These are phyloP conservation scores for Ichneumoninae sp. DNA, from an alignment of 2,888 invertebrate species.

Conservation along the genomic window DNA sequence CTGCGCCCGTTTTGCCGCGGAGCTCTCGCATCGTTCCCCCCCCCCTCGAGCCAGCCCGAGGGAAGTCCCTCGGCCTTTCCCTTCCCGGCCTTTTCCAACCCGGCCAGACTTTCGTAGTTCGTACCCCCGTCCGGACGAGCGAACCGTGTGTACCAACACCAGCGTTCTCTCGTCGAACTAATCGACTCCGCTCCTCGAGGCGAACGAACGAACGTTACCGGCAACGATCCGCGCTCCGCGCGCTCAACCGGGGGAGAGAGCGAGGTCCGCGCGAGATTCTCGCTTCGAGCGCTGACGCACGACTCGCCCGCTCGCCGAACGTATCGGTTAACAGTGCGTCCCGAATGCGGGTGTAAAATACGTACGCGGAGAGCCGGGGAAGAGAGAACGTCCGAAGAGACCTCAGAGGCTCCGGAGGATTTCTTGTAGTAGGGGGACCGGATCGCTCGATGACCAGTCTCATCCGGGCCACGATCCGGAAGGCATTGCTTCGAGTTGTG, in stretches of 20 bases:
- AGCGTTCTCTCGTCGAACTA: neutral
- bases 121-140: slow-evolving; percentile 22
- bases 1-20: neutral
- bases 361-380: slow-evolving; percentile 4
- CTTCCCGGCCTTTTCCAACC: slow-evolving; percentile 7
- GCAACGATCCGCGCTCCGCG: neutral
- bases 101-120: slow-evolving; percentile 11
- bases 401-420: neutral
- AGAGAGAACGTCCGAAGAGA: slow-evolving; percentile 18
- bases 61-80: slow-evolving; percentile 20
- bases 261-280: neutral
- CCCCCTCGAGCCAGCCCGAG: neutral
- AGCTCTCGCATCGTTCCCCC: neutral
- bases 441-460: slow-evolving; percentile 76
- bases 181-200: slow-evolving; percentile 1
- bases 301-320: slow-evolving; percentile 9
- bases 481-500: slow-evolving; percentile 63
- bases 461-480: slow-evolving; percentile 76
- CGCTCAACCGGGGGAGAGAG: neutral
- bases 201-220: slow-evolving; percentile 3
- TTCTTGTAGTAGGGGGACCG: slow-evolving; percentile 74
- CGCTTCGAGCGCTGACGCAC: neutral
- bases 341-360: slow-evolving; percentile 15
- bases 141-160: slow-evolving; percentile 4
- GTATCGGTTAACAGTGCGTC: neutral